phyloP scores from a whole-genome alignment of 2,888 invertebrate species.

The Penaeus monodon region DNA sequence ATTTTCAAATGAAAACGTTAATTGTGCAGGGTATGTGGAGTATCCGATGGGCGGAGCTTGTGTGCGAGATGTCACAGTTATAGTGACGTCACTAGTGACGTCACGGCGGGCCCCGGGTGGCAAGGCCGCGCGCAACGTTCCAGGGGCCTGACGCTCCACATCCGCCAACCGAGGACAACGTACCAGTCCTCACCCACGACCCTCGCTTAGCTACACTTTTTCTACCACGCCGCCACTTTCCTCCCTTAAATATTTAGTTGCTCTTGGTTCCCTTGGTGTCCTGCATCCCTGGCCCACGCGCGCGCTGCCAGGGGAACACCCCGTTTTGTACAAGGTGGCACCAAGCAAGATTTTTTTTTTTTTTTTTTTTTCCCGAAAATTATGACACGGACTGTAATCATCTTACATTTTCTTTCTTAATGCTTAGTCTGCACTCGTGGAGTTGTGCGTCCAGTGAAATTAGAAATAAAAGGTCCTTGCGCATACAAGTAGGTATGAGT shows the following conservation, averaged over 20 bases:
- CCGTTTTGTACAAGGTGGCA: background rate
- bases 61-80: conserved; percentile 3
- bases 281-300: conserved; percentile 3
- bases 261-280: conserved; percentile 8
- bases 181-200: conserved; percentile 1
- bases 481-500: too few relatives aligned
- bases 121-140: conserved; percentile 42
- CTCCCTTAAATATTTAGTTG: background rate
- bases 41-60: too few relatives aligned
- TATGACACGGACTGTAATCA: too few relatives aligned
- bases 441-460: too few relatives aligned
- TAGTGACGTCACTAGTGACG: conserved; percentile 47
- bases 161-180: conserved; percentile 44
- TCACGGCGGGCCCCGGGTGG: conserved; percentile 38
- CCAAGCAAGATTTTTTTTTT: too few relatives aligned
- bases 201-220: conserved; percentile 25
- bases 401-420: too few relatives aligned
- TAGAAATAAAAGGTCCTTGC: too few relatives aligned
- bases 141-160: conserved; percentile 36
- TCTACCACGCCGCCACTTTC: conserved; percentile 16
- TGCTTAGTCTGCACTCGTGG: too few relatives aligned
- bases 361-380: too few relatives aligned
- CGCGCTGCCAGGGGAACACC: conserved; percentile 22
- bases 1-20: too few relatives aligned
- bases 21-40: too few relatives aligned